These are phyloP conservation scores for Furcifer pardalis DNA, from an alignment of 2,797 vertebrate genomes.

Conservation along the genomic window DNA sequence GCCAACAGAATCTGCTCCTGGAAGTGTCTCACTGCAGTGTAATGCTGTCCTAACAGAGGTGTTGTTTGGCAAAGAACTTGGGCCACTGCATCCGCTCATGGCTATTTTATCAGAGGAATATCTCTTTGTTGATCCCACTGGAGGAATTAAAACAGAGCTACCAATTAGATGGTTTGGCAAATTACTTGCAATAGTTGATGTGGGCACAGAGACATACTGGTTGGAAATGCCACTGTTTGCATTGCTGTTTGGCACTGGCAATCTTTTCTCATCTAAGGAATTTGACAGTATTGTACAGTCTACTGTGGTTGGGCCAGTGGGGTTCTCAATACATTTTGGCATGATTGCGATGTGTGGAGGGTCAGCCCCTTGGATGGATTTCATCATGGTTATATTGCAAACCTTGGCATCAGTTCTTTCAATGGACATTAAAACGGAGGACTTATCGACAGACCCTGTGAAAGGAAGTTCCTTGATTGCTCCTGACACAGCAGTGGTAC, in stretches of 20 bases:
- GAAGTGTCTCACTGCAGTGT: constrained; percentile 64
- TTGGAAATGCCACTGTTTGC: constrained; percentile 59
- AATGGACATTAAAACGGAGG: constrained; percentile 82
- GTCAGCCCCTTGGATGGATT: constrained; percentile 77
- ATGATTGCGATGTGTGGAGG: constrained; percentile 75
- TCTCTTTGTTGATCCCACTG: constrained; percentile 69
- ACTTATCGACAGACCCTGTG: constrained; percentile 79
- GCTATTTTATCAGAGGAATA: constrained; percentile 79
- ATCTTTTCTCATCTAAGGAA: constrained; percentile 71
- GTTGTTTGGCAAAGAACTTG: constrained; percentile 64
- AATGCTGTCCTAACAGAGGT: constrained; percentile 70
- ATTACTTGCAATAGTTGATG: constrained; percentile 74
- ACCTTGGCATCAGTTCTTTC: constrained; percentile 75
- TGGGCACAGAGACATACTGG: constrained; percentile 77
- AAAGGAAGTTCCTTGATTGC: constrained; percentile 81
- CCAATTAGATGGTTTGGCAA: constrained; percentile 80
- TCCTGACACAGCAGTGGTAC: constrained; percentile 78
- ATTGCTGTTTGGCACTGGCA: constrained; percentile 69
- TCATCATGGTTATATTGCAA: constrained; percentile 78
- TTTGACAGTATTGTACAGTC: constrained; percentile 61
- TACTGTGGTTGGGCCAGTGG: constrained; percentile 61
- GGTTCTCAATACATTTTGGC: constrained; percentile 79
- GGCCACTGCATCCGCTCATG: constrained; percentile 72
- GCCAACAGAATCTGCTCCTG: constrained; percentile 62
- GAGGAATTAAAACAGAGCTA: constrained; percentile 77